Evolutionary conservation across 2,113 vertebrate genomes (phyloP), one percentile per base, ranked within the genome.

Genomic region (Meriones unguiculatus): DNA sequence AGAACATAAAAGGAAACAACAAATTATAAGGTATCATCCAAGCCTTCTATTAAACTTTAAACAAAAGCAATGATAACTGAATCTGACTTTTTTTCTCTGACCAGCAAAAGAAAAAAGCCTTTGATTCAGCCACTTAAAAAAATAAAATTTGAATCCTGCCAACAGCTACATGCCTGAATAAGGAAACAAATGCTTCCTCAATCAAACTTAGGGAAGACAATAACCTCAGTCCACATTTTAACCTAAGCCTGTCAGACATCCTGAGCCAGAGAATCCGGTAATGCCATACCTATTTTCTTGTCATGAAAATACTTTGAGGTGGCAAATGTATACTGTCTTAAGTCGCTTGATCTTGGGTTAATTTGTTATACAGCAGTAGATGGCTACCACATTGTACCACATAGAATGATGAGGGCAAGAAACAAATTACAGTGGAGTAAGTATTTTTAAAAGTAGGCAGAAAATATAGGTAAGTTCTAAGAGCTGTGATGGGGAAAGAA

Each of bases 31-130:
- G 32, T 86, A 8, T 92, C 85, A 87, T 52, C n/a, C 54, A 88
- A 88, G 32, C 2, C 75, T 93, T 82, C 86, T 76, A 75, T 75
- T 93, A 88, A 67, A 32, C 46, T 67, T 89, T 22, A 91, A 93
- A 57, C n/a, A 86, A 91, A 67, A 88, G 22, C 64, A 50, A 4
- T 65, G 17, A 95, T 77, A 90, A 85, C 54, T 88, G 70, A 72
- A 73, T 88, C 46, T 41, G 11, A 18, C n/a, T 28, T 50, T 76
- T 72, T 75, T 91, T 85, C 77, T 75, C 64, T 85, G 64, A 46
- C 46, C 54, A n/a, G 59, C 82, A 88, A 20, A 32, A 81, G 87
- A n/a, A 94, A 81, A 70, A 95, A 38, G 50, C 3, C n/a, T 54
- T 92, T 28, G 32, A 41, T 67, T 18, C 64, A 82, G 54, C 73